phyloP scores from a whole-genome alignment of 2,888 invertebrate genomes.

The Piscicola geometra region DNA sequence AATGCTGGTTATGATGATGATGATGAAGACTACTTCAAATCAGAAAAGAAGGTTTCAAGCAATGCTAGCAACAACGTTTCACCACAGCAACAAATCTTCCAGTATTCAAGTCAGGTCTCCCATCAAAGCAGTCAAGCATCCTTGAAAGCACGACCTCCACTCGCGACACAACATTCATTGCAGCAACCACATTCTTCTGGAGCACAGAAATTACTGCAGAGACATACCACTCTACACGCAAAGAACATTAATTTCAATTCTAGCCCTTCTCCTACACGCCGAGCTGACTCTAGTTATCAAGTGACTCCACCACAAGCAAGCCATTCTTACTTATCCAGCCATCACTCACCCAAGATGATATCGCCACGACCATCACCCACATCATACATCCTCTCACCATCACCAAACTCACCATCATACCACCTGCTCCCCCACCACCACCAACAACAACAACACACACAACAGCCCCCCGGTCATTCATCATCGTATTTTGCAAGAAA shows the following conservation, averaged over 20 bases:
- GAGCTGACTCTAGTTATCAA: background rate
- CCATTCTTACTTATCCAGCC: background rate
- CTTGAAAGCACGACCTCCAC: no score
- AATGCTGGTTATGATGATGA: no score
- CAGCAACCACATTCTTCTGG: no score
- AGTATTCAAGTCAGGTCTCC: background rate
- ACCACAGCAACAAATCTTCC: background rate
- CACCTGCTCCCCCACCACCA: background rate
- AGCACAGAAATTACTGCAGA: no score
- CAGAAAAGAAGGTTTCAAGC: background rate
- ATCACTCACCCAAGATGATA: background rate
- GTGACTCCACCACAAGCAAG: background rate
- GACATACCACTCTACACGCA: no score
- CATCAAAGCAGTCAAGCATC: background rate
- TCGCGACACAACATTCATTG: no score
- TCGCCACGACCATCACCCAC: background rate
- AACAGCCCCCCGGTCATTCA: no score
- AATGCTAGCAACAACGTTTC: background rate
- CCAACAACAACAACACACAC: background rate
- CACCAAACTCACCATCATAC: background rate
- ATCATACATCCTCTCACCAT: background rate
- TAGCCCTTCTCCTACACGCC: no score
- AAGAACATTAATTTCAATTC: no score
- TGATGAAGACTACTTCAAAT: background rate
- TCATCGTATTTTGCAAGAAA: no score